These are phyloP conservation scores for Aelia acuminata DNA, from an alignment of 2,888 invertebrate species.

Conservation along the genomic window DNA sequence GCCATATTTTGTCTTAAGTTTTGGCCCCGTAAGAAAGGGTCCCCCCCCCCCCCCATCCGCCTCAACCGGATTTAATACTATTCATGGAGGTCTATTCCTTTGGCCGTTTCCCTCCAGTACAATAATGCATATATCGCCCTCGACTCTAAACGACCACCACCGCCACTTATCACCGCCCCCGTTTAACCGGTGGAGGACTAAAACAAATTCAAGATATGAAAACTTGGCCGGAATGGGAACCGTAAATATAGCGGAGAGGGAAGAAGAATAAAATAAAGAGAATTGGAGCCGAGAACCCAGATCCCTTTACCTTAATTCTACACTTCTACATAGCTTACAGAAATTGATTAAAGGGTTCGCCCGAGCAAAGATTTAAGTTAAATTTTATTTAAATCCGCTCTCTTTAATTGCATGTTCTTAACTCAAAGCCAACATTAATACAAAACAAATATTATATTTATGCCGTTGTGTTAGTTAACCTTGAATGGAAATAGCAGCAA, in stretches of 20 bases:
- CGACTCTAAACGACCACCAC: neutral
- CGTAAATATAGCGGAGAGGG: neutral
- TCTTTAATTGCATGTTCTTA: no score
- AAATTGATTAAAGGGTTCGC: no score
- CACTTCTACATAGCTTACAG: neutral
- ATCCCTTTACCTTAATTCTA: neutral
- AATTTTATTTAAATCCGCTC: no score
- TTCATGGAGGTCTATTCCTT: slow-evolving; percentile 41
- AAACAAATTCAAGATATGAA: slow-evolving; percentile 14
- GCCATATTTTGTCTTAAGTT: slow-evolving; percentile 56
- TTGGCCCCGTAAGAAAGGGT: slow-evolving; percentile 45
- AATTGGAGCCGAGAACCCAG: neutral
- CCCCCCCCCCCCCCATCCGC: no score
- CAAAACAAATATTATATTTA: no score
- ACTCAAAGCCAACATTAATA: no score
- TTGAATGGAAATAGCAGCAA: no score
- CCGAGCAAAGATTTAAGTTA: no score
- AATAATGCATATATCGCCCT: slow-evolving; percentile 35
- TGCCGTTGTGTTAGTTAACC: no score
- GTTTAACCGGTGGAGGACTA: neutral
- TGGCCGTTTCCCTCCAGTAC: neutral
- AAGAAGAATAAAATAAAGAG: neutral
- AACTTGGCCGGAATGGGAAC: slow-evolving; percentile 5
- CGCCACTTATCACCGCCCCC: neutral
- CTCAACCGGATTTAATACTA: slow-evolving; percentile 47